Evolutionary conservation across 2,797 vertebrate species (phyloP).

Genomic region (Kryptopterus vitreolus): DNA sequence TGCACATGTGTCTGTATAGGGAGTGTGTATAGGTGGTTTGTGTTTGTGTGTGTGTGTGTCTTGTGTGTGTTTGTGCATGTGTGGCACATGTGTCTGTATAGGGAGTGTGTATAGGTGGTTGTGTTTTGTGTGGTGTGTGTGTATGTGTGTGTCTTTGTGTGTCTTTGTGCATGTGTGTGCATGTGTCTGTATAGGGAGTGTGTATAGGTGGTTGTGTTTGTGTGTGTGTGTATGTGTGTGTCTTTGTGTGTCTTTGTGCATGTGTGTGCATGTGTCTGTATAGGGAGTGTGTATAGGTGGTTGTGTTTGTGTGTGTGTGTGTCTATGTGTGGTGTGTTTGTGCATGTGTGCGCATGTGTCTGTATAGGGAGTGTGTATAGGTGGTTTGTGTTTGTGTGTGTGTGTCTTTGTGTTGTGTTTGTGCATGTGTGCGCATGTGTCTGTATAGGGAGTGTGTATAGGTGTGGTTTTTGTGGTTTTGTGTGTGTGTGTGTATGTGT

Average conservation of each 20-base stretch:
- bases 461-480: too few species aligned
- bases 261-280: conserved; percentile 18
- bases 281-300: too few species aligned
- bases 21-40: conserved; percentile 8
- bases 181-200: too few species aligned
- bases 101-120: too few species aligned
- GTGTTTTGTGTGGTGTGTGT: not conserved
- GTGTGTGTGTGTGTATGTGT: conserved; percentile 24
- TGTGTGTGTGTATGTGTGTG: conserved; percentile 19
- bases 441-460: conserved; percentile 9
- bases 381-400: conserved; percentile 24
- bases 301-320: conserved; percentile 26
- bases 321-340: conserved; percentile 12
- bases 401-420: conserved; percentile 15
- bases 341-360: conserved; percentile 15
- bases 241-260: conserved; percentile 18
- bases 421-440: conserved; percentile 18
- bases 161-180: conserved; percentile 20
- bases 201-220: conserved; percentile 23
- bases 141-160: conserved; percentile 15
- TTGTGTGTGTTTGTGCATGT: not conserved
- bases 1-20: too few species aligned
- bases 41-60: not conserved
- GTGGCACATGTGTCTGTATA: not conserved
- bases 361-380: too few species aligned